These are phyloP conservation scores for Sphaerophoria taeniata DNA, from an alignment of 2,888 invertebrate genomes.

Conservation along the genomic window DNA sequence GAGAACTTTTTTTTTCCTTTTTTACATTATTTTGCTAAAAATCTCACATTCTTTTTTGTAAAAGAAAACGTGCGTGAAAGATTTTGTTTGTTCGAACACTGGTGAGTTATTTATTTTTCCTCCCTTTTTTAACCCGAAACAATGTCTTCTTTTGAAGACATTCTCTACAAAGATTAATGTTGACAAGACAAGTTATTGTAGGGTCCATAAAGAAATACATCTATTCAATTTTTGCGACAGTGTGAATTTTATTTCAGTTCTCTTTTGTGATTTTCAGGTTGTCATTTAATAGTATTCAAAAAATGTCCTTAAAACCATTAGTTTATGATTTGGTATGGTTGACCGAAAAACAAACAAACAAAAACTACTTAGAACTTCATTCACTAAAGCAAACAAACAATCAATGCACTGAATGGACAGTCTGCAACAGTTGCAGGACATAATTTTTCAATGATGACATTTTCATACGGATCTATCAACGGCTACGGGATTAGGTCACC, in stretches of 20 bases:
- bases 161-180: conserved; percentile 50
- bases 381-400: conserved; percentile 2
- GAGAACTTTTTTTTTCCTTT: not conserved
- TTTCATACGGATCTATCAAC: not conserved
- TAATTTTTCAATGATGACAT: conserved; percentile 13
- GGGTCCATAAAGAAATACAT: conserved; percentile 52
- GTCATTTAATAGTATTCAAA: not conserved
- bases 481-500: not conserved
- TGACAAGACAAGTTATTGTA: conserved; percentile 40
- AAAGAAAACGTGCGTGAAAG: not conserved
- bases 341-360: conserved; percentile 23
- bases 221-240: conserved; percentile 20
- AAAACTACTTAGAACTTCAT: not conserved
- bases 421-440: not conserved
- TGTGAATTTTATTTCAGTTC: conserved; percentile 11
- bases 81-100: not conserved
- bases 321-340: conserved; percentile 11
- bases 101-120: not conserved
- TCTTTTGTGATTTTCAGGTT: conserved; percentile 12
- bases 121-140: not conserved
- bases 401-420: not conserved
- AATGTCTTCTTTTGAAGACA: not conserved
- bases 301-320: not conserved
- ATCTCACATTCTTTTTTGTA: conserved; percentile 10
- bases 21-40: conserved; percentile 27